Evolutionary conservation across 53 echinoderm and acorn worm genomes (phyloP).

Genomic region (Pentamera pediparva): DNA sequence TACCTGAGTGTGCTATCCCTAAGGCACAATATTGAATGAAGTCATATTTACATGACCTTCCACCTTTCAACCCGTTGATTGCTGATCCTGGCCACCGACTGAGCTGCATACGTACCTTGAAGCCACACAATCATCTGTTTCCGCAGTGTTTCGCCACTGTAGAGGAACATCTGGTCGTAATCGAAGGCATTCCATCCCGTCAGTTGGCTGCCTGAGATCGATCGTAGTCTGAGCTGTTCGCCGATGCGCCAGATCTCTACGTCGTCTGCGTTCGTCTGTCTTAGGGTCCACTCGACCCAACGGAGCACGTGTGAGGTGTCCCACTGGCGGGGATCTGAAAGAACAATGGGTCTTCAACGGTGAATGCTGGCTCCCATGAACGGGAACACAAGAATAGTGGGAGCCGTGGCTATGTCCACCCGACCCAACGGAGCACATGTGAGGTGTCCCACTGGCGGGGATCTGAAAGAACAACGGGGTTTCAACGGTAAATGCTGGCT

Average conservation of each 20-base stretch:
- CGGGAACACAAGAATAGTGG: background rate
- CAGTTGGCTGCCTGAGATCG: background rate
- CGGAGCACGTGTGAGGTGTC: constrained; percentile 37
- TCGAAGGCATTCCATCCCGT: constrained; percentile 9
- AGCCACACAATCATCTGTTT: constrained; percentile 17
- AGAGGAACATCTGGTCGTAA: constrained; percentile 7
- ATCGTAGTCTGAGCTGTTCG: constrained; percentile 7
- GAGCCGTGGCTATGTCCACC: constrained; percentile 26
- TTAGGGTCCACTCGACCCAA: constrained; percentile 39
- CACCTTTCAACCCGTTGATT: no score
- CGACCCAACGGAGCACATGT: constrained; percentile 44
- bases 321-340: constrained; percentile 53
- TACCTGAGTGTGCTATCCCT: no score
- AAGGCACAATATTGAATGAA: no score
- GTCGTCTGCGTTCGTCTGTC: constrained; percentile 1
- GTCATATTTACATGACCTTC: no score
- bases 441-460: constrained; percentile 43
- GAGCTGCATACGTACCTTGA: background rate
- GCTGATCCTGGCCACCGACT: background rate
- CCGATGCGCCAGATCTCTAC: background rate
- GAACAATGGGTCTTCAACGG: no score
- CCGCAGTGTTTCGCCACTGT: constrained; percentile 5
- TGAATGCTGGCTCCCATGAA: no score
- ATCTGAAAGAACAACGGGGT: constrained; percentile 47
- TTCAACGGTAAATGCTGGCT: no score